Conservation (phyloP, 2,113 vertebrate species). For the Rhinopomastus cyanomelas region DNA sequence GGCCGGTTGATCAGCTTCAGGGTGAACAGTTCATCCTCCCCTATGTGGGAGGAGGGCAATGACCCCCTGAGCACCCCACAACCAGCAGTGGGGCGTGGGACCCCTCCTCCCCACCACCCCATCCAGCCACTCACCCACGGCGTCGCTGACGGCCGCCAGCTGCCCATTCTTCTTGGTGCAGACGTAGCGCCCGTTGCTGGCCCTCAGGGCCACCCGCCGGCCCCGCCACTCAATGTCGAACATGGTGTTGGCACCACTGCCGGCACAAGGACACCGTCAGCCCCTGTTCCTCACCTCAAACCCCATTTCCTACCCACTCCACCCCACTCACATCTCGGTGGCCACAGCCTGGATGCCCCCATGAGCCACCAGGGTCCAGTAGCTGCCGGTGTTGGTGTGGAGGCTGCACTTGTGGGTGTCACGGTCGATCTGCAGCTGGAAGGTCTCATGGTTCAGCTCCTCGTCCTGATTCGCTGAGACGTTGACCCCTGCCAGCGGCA, state of each 20-base stretch:
- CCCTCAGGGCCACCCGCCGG: constrained; percentile 87
- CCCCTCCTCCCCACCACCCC: accelerated
- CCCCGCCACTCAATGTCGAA: constrained; percentile 94
- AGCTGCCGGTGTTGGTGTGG: constrained; percentile 87
- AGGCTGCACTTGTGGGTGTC: constrained; percentile 91
- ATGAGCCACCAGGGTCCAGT: constrained; percentile 92
- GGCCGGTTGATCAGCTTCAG: constrained; percentile 96
- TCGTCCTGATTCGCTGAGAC: constrained; percentile 96
- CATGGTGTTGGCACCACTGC: constrained; percentile 88
- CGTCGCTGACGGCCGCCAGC: constrained; percentile 88
- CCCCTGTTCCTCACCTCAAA: neutral
- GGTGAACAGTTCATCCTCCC: constrained; percentile 88
- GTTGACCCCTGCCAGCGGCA: constrained; percentile 82
- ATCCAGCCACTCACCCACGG: constrained; percentile 79
- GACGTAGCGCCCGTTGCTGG: constrained; percentile 92
- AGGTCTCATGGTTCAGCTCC: constrained; percentile 92
- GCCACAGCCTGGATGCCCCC: constrained; percentile 93
- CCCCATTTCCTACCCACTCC: neutral
- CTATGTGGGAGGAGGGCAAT: constrained; percentile 48
- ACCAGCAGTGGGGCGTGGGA: no score
- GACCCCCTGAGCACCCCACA: neutral
- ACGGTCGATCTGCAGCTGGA: constrained; percentile 93
- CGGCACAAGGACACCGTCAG: neutral
- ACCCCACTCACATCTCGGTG: constrained; percentile 84
- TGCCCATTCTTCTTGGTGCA: constrained; percentile 97